Conservation (phyloP, 2,888 invertebrate species). For the Anodontia alba region DNA sequence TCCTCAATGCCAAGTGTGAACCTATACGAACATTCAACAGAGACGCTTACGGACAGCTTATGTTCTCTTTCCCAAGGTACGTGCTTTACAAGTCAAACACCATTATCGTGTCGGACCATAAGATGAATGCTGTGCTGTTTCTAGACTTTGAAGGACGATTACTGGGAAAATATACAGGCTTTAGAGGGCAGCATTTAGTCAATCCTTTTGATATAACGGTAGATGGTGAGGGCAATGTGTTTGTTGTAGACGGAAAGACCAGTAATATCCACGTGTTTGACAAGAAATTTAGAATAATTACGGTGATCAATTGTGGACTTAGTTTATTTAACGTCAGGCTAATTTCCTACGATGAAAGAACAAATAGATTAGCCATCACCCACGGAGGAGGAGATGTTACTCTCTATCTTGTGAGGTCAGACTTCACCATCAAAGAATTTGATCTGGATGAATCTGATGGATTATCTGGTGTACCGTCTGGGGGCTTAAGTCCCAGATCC, state of each 20-base stretch:
- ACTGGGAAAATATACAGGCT: constrained; percentile 28
- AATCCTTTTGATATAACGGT: constrained; percentile 36
- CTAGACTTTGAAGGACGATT: constrained; percentile 19
- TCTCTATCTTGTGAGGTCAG: background rate
- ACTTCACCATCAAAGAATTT: background rate
- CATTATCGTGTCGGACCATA: constrained; percentile 40
- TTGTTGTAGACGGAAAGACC: constrained; percentile 37
- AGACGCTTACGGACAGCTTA: background rate
- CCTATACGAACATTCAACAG: background rate
- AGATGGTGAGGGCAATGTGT: constrained; percentile 32
- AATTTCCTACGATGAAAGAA: background rate
- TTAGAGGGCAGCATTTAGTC: constrained; percentile 10
- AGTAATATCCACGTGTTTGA: constrained; percentile 42
- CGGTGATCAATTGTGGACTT: constrained; percentile 18
- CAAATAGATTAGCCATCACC: constrained; percentile 22
- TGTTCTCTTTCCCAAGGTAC: constrained; percentile 39
- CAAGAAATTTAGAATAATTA: constrained; percentile 6
- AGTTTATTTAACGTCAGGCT: constrained; percentile 21
- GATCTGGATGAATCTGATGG: background rate
- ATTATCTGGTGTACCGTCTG: background rate
- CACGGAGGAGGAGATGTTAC: constrained; percentile 26
- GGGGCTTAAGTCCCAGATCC: background rate
- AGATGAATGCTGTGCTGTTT: constrained; percentile 26
- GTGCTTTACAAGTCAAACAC: constrained; percentile 1
- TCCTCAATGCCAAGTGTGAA: constrained; percentile 17